Conservation (phyloP, 1,140 invertebrate genomes). For the Euura saliciscinereae region DNA sequence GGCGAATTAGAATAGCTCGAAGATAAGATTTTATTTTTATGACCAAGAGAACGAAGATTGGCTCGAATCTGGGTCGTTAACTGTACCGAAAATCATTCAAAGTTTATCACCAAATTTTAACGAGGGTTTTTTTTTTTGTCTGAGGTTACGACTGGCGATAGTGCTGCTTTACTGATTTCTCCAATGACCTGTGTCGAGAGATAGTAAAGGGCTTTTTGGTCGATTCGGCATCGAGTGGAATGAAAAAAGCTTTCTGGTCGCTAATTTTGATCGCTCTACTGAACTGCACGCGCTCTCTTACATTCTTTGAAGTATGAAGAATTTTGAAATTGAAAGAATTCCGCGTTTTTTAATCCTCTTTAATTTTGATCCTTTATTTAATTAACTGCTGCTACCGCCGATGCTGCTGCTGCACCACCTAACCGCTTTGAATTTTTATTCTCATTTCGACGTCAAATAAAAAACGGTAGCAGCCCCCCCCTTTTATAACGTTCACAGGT, state of each 20-base stretch:
- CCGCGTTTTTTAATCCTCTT: not conserved
- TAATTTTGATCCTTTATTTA: constrained; percentile 11
- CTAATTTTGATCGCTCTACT: not conserved
- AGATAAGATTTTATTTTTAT: constrained; percentile 3
- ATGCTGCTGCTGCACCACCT: not conserved
- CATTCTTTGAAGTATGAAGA: not conserved
- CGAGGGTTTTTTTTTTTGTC: constrained; percentile 9
- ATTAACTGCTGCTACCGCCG: not conserved
- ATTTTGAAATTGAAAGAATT: not conserved
- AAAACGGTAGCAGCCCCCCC: not conserved
- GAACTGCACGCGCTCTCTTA: too few relatives aligned
- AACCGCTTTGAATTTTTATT: constrained; percentile 19
- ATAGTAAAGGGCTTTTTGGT: not conserved
- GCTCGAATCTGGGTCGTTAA: constrained; percentile 1
- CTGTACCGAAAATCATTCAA: not conserved
- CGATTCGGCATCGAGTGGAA: not conserved
- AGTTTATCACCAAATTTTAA: constrained; percentile 12
- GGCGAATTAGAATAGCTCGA: too few relatives aligned
- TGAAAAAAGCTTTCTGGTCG: not conserved
- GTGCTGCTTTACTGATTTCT: constrained; percentile 8
- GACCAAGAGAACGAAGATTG: not conserved
- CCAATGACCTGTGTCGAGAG: constrained; percentile 5
- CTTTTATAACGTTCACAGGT: constrained; percentile 19
- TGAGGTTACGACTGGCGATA: constrained; percentile 10
- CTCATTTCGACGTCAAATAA: constrained; percentile 8